Evolutionary conservation across 1,140 invertebrate genomes (phyloP), one percentile per base, ranked within the genome.

Genomic region (Rhagoletis pomonella): DNA sequence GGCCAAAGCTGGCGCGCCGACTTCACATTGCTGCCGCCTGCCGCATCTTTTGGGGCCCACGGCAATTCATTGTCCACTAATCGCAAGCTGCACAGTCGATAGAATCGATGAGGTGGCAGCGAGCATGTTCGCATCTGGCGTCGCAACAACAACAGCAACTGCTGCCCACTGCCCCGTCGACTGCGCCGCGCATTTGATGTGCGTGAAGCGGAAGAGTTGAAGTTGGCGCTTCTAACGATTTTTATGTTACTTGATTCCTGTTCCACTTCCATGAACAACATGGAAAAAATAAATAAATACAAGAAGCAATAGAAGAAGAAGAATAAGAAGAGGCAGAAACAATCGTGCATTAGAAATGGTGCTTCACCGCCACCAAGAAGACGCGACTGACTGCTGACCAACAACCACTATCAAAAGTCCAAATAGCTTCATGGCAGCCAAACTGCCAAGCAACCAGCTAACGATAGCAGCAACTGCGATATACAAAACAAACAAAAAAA

Each of bases 221-320:
- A 62, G 60, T 62, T 44, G 67, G 67, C 39, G 67, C 39, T 69
- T 69, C 67, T 69, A 69, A 73, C 39, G 67, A 73, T 73, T 44
- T 19, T 50, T 81, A 17, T 55, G 19, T 81, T 55, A 55, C 73
- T 81, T 55, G n/a, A 81, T 81, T 81, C 73, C 73, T 81, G 73
- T 81, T 81, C 73, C 73, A 81, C 47, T 81, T 81, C 73, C 73
- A 81, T 81, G 73, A 81, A 58, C 17, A 81, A 81, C 29, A 50
- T 29, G 55, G 47, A 29, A 81, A 10, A 50, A 73, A 73, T 29
- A 73, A n/a, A n/a, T n/a, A n/a, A n/a, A n/a, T n/a, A n/a, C 67
- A 47, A 73, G 42, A n/a, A 55, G n/a, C 6, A 50, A n/a, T 9
- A 1, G 42, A 1, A 17, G 67, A 44, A 44, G 73, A 50, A 50